Conservation (phyloP, 2,113 vertebrate species). For the Scolopax mira region DNA sequence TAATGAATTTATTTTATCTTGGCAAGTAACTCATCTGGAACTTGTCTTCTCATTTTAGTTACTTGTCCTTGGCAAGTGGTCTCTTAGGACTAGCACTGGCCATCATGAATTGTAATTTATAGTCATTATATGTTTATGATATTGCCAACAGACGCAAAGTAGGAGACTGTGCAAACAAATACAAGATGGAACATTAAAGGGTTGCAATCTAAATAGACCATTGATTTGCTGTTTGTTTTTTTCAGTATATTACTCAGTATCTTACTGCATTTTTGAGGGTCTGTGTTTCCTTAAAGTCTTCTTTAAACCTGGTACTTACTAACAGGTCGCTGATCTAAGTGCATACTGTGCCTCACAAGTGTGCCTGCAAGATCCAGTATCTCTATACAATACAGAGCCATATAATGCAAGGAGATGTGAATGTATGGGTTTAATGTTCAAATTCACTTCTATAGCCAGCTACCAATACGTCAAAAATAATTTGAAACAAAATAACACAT, state of each 20-base stretch:
- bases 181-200: not conserved
- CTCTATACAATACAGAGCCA: not conserved
- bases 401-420: not conserved
- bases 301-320: not conserved
- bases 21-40: not conserved
- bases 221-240: not conserved
- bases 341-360: not conserved
- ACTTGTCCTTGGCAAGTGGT: not conserved
- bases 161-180: not conserved
- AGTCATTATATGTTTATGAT: not conserved
- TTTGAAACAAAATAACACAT: not conserved
- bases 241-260: not conserved
- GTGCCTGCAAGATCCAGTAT: not conserved
- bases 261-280: not conserved
- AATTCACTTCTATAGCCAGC: not conserved
- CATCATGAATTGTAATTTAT: not conserved
- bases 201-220: not conserved
- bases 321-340: not conserved
- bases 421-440: not conserved
- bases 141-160: not conserved
- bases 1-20: not conserved
- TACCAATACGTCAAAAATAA: not conserved
- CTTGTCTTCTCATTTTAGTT: not conserved
- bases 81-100: not conserved
- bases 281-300: not conserved